Conservation (phyloP, 2,888 invertebrate species). For the Marronus borbonicus region DNA sequence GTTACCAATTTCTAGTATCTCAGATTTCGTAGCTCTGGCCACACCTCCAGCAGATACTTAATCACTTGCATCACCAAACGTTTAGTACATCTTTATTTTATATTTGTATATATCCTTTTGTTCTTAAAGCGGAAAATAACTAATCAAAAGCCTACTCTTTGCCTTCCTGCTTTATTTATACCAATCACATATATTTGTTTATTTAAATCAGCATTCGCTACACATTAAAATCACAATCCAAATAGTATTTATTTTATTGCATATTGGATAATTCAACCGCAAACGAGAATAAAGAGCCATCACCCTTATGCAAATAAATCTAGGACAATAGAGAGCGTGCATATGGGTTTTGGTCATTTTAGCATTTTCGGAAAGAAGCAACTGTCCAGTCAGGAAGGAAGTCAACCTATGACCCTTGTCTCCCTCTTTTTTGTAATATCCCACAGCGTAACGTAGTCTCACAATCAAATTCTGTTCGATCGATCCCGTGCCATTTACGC, state of each 20-base stretch:
- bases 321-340: constrained; percentile 51
- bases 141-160: too few species aligned
- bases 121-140: too few species aligned
- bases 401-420: constrained; percentile 65
- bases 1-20: too few species aligned
- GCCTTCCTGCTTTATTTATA: too few species aligned
- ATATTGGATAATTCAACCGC: constrained; percentile 18
- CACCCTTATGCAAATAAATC: constrained; percentile 55
- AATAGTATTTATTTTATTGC: constrained; percentile 43
- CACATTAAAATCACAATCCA: constrained; percentile 27
- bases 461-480: constrained; percentile 31
- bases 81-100: too few species aligned
- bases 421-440: constrained; percentile 58
- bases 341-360: constrained; percentile 64
- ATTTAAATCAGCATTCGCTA: neutral
- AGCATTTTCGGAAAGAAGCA: constrained; percentile 63
- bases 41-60: too few species aligned
- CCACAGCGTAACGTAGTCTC: constrained; percentile 52
- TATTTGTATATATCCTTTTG: too few species aligned
- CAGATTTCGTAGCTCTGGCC: too few species aligned
- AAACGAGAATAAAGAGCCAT: constrained; percentile 51
- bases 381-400: constrained; percentile 65
- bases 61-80: too few species aligned
- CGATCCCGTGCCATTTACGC: neutral
- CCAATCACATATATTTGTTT: too few species aligned